These are phyloP conservation scores for Anguilla obscura DNA, from an alignment of 2,797 vertebrate genomes.

Conservation along the genomic window DNA sequence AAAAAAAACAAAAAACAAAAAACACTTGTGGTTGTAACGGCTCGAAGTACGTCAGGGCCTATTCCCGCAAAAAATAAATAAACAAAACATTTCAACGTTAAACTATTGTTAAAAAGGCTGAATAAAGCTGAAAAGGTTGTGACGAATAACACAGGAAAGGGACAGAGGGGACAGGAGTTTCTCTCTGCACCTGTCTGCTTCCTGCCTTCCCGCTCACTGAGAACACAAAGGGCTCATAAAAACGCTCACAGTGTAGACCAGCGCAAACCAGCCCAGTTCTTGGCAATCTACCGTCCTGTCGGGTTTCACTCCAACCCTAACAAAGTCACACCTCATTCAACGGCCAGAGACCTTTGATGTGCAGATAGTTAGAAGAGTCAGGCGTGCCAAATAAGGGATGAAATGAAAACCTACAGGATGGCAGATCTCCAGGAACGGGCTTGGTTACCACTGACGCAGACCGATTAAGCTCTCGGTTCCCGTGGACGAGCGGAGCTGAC, in stretches of 20 bases:
- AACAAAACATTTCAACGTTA: neutral
- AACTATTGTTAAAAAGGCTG: neutral
- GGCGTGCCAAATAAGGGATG: too few species aligned
- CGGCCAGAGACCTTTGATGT: too few species aligned
- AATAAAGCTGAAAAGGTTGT: neutral
- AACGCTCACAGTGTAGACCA: slow-evolving; percentile 21
- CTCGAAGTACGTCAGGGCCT: neutral
- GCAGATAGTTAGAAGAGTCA: too few species aligned
- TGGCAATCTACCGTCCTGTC: too few species aligned
- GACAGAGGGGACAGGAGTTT: neutral
- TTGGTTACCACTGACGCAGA: too few species aligned
- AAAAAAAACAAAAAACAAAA: neutral
- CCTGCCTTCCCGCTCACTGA: neutral
- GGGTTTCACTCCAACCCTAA: too few species aligned
- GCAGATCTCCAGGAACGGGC: too few species aligned
- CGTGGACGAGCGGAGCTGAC: neutral
- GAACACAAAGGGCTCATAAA: slow-evolving; percentile 12
- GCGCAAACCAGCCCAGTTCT: too few species aligned
- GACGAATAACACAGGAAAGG: neutral
- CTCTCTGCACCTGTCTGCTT: neutral
- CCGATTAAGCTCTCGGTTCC: neutral
- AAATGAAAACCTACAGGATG: too few species aligned
- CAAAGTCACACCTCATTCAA: too few species aligned
- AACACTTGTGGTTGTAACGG: neutral
- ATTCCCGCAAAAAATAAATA: neutral